Percentiles rank a stretch among this genome's conserved stretches.
Conservation (phyloP, 2,113 vertebrate species). For the Columba janthina region DNA sequence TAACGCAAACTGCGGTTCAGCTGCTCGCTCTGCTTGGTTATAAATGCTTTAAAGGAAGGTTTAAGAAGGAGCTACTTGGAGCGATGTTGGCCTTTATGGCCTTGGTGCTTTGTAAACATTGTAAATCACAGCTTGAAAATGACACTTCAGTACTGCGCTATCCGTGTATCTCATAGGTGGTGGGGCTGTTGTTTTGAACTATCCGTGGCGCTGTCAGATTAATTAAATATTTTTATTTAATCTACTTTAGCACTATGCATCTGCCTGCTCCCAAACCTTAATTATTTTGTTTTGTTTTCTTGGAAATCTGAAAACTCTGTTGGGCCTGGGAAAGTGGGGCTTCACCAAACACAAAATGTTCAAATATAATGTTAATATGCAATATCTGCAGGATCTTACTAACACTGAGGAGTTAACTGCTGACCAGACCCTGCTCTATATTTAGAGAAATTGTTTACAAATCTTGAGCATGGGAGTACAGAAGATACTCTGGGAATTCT, state of each 20-base stretch:
- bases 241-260: background rate
- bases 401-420: slow-evolving; percentile 1
- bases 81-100: background rate
- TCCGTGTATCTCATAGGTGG: background rate
- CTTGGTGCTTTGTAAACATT: background rate
- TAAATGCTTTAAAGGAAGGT: background rate
- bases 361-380: background rate
- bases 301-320: background rate
- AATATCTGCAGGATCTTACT: background rate
- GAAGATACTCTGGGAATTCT: slow-evolving; percentile 29
- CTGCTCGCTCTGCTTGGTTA: background rate
- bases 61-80: background rate
- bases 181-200: background rate
- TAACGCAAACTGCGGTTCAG: background rate
- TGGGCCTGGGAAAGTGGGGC: background rate
- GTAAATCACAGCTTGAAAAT: background rate
- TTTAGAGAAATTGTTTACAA: slow-evolving; percentile 37
- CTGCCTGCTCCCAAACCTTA: background rate
- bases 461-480: background rate
- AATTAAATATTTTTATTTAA: background rate
- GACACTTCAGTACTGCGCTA: background rate
- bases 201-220: background rate
- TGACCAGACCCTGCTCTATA: background rate
- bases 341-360: fast-evolving
- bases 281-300: background rate